Evolutionary conservation across 2,888 invertebrate species (phyloP), one percentile per base, ranked within the genome.

Genomic region (Serrognathus titanus): DNA sequence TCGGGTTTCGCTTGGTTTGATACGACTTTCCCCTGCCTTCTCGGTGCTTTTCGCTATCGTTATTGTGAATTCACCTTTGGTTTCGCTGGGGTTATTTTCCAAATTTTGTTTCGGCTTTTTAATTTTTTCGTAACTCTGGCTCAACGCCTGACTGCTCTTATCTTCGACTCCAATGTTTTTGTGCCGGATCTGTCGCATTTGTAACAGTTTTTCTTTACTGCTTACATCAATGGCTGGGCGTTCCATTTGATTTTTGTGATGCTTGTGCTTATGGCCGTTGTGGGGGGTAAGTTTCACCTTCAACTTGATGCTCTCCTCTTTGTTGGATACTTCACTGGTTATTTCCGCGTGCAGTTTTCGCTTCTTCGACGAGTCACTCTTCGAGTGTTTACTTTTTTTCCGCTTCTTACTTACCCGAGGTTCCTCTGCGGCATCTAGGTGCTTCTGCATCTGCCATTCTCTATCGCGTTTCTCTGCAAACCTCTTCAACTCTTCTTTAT

Each of bases 331-430:
- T 43, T 66, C 66, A 53, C 73, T 75, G 3, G 74, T 76, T 48
- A 83, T 83, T 64, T 82, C 82, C 0, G 82, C 83, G 63, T 83
- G 83, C n/a, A 82, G 64, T 67, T 82, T 82, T 41, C 81, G 71
- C 37, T 82, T 78, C 61, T 83, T 83, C 36, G 75, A 72, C 35
- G 69, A 63, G 16, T 80, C 78, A 57, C 79, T 80, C 67, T 81
- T 81, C 1, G 82, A 82, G 67, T 83, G 83, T 66, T 83, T 83
- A 51, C 69, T 76, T 74, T 83, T 83, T 67, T 83, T 83, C 35
- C 82, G 74, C 67, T 82, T 83, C 66, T 82, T 82, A 58, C 80
- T 81, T 13, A 78, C 64, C 49, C 73, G 72, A 48, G 70, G 69
- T 13, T 66, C 62, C 2, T 71, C 73, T 31, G 5, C 6, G 2